Conservation (phyloP, 2,888 invertebrate species). For the Oligia strigilis region DNA sequence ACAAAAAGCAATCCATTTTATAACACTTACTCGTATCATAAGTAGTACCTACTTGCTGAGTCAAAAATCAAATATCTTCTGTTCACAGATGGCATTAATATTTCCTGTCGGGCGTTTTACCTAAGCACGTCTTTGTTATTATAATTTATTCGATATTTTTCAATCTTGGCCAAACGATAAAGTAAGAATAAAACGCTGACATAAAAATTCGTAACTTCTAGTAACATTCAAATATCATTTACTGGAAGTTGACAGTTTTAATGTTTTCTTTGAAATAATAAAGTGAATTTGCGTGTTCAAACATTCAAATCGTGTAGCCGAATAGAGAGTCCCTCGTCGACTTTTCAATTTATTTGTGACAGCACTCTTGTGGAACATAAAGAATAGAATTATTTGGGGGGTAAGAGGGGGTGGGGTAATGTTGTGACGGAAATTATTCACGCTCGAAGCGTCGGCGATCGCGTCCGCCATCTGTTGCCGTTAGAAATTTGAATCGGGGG, state of each 20-base stretch:
- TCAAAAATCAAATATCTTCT: slow-evolving; percentile 50
- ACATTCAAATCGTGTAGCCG: slow-evolving; percentile 63
- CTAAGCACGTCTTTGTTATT: slow-evolving; percentile 31
- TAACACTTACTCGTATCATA: slow-evolving; percentile 16
- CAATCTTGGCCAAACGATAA: slow-evolving; percentile 35
- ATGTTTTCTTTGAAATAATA: slow-evolving; percentile 57
- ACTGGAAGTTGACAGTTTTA: slow-evolving; percentile 40
- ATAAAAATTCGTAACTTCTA: slow-evolving; percentile 39
- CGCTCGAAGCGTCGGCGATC: slow-evolving; percentile 74
- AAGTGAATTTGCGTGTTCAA: slow-evolving; percentile 72
- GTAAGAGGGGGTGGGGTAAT: slow-evolving; percentile 68
- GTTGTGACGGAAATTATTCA: slow-evolving; percentile 82
- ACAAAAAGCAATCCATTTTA: slow-evolving; percentile 7
- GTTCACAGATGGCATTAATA: slow-evolving; percentile 39
- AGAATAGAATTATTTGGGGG: slow-evolving; percentile 74
- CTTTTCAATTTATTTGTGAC: slow-evolving; percentile 78
- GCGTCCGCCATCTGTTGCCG: slow-evolving; percentile 79
- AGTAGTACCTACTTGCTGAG: slow-evolving; percentile 32
- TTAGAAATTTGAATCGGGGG: slow-evolving; percentile 80
- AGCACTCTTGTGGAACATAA: slow-evolving; percentile 72
- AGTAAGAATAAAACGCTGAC: slow-evolving; percentile 14
- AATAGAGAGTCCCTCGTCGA: slow-evolving; percentile 60
- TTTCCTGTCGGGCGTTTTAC: slow-evolving; percentile 32
- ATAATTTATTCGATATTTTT: slow-evolving; percentile 56
- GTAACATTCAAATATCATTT: slow-evolving; percentile 33